Percentiles rank a stretch among this genome's conserved stretches.
Evolutionary conservation across 2,888 invertebrate species (phyloP).

Genomic region (Scaptomyza parva): DNA sequence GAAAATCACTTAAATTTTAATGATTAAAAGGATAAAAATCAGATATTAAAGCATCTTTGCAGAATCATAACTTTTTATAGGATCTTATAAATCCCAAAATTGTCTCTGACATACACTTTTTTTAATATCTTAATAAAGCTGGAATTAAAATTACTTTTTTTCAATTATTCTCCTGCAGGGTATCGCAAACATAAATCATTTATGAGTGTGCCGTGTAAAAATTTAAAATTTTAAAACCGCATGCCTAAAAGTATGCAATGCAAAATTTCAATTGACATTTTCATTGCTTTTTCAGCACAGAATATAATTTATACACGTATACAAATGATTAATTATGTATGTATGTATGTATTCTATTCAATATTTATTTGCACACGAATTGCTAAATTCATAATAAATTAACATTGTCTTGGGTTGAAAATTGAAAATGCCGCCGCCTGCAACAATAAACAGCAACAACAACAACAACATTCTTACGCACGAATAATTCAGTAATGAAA

Average conservation of each 20-base stretch:
- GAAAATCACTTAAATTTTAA: conserved; percentile 3
- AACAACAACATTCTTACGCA: conserved; percentile 78
- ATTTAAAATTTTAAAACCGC: conserved; percentile 1
- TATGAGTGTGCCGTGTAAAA: conserved; percentile 8
- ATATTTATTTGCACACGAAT: conserved; percentile 74
- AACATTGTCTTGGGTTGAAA: conserved; percentile 61
- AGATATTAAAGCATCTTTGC: background rate
- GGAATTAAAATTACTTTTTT: background rate
- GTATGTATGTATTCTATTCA: conserved; percentile 33
- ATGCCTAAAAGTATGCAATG: conserved; percentile 27
- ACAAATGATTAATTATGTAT: conserved; percentile 43
- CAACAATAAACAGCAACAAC: too few relatives aligned
- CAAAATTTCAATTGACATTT: conserved; percentile 63
- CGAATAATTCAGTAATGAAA: conserved; percentile 80
- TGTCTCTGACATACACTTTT: background rate
- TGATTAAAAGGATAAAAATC: background rate
- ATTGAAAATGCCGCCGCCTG: conserved; percentile 75
- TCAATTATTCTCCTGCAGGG: conserved; percentile 1
- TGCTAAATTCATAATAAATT: conserved; percentile 79
- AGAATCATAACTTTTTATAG: too few relatives aligned
- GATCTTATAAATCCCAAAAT: background rate
- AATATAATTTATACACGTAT: conserved; percentile 7
- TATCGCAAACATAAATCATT: conserved; percentile 43
- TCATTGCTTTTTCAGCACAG: conserved; percentile 25
- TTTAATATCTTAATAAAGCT: background rate